Base-by-base conservation (phyloP, 2,113 vertebrate genomes). In the Apteryx mantelli region DNA sequence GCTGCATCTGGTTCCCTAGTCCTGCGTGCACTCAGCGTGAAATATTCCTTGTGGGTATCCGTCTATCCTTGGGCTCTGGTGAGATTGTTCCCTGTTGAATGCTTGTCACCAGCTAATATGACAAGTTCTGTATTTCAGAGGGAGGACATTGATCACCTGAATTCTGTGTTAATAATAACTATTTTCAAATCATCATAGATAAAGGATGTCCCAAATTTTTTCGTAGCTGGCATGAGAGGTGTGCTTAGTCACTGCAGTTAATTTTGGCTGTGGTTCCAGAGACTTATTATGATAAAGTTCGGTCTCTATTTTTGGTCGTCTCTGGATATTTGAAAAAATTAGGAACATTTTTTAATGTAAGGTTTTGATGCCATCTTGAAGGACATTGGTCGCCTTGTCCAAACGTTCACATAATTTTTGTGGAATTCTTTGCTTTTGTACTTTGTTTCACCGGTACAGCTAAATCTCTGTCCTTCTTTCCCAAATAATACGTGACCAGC, bases 221-320 rank as follows among this genome's bases (percentile, higher is more conserved):
- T 13, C 28, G 36, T 74, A 86, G 36, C 76, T 95, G 91, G 80
- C 58, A 88, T 56, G 71, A 90, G 76, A 71, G 92, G 28, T 58
- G 2, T 89, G 88, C 88, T 95, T 94, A 93, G 86, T 97, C 95
- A 96, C 80, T 77, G 58, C 71, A 77, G 88, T 93, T 93, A 93
- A 88, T 93, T 95, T 80, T 94, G 73, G 71, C 71, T 92, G 4
- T 53, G 11, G 36, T 92, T 94, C 44, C 69, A 80, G 53, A 91
- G 44, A 26, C 76, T 81, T 90, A 53, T 50, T 63, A 46, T 93
- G 88, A 92, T 8, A 76, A 95, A 93, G 38, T 88, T 92, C 86
- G 74, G 30, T 55, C 68, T 83, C 89, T 93, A 91, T 91, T 95
- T 95, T 86, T 46, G 77, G 68, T 83, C 63, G 22, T 78, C 86